These are phyloP conservation scores for Pristionchus maxplancki DNA, from an alignment of 2,888 invertebrate genomes.

Conservation along the genomic window DNA sequence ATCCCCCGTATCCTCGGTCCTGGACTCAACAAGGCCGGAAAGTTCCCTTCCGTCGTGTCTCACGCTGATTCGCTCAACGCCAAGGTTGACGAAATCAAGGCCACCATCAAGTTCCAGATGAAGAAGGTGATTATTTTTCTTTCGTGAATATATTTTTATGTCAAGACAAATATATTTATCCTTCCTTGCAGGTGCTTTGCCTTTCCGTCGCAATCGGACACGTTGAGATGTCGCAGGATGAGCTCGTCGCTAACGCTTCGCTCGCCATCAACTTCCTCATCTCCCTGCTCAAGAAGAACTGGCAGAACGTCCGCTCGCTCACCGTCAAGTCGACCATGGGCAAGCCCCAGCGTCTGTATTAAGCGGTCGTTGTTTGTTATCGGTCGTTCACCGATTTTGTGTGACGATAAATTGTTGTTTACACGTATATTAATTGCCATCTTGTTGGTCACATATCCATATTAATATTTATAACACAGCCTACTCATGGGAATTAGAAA, in stretches of 20 bases:
- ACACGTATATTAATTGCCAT: background rate
- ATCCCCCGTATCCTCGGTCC: conserved; percentile 98
- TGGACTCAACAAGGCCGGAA: conserved; percentile 99
- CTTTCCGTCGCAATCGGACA: conserved; percentile 98
- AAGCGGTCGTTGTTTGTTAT: conserved; percentile 79
- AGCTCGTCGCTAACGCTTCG: conserved; percentile 96
- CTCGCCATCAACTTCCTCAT: conserved; percentile 98
- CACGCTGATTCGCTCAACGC: conserved; percentile 95
- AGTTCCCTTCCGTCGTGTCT: conserved; percentile 97
- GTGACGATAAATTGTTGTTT: conserved; percentile 63
- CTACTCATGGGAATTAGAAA: background rate
- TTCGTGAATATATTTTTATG: background rate
- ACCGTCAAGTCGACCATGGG: conserved; percentile 99
- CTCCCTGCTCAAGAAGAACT: conserved; percentile 98
- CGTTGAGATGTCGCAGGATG: conserved; percentile 94
- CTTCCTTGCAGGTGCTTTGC: conserved; percentile 87
- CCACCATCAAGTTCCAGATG: conserved; percentile 99
- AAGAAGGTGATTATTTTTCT: conserved; percentile 88
- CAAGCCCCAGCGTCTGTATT: conserved; percentile 96
- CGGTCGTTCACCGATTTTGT: conserved; percentile 52
- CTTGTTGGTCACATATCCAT: conserved; percentile 52
- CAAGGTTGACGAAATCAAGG: conserved; percentile 98
- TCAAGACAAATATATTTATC: background rate
- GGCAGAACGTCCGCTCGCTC: conserved; percentile 98
- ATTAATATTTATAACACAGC: background rate